Conservation (phyloP, 2,113 vertebrate species). For the Loxodonta africana region DNA sequence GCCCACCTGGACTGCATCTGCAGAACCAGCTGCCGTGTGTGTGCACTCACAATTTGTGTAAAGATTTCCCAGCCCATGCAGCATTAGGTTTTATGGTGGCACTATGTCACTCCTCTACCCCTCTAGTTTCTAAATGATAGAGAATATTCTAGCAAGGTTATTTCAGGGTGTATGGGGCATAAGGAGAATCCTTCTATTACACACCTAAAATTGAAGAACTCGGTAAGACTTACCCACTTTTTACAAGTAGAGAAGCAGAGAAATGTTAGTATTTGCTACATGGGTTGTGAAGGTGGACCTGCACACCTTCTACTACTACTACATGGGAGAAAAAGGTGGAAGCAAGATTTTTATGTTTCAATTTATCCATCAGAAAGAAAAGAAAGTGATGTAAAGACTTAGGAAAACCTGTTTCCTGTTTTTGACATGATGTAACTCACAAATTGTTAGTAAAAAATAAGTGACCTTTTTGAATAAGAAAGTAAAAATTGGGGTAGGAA, state of each 20-base stretch:
- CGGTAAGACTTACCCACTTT: not conserved
- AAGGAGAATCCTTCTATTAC: not conserved
- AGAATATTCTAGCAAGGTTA: not conserved
- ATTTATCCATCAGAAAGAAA: not conserved
- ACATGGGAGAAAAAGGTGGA: not conserved
- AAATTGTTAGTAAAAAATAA: not conserved
- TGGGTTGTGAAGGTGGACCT: not conserved
- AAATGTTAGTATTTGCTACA: not conserved
- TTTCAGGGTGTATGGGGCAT: not conserved
- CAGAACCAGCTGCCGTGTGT: slow-evolving; percentile 39
- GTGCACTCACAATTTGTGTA: not conserved
- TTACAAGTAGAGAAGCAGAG: not conserved
- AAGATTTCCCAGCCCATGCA: not conserved
- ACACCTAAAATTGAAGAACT: not conserved
- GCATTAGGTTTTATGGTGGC: slow-evolving; percentile 25
- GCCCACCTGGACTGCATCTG: slow-evolving; percentile 59
- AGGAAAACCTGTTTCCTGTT: not conserved
- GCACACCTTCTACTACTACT: too few relatives aligned
- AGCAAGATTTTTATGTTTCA: not conserved
- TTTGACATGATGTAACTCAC: not conserved
- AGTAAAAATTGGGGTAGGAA: not conserved
- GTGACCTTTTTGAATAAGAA: not conserved
- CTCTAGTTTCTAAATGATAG: not conserved
- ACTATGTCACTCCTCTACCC: not conserved
- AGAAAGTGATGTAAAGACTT: not conserved